Evolutionary conservation across 1,140 invertebrate species (phyloP), one percentile per base, ranked within the genome.

Genomic region (Bombus sylvicola): DNA sequence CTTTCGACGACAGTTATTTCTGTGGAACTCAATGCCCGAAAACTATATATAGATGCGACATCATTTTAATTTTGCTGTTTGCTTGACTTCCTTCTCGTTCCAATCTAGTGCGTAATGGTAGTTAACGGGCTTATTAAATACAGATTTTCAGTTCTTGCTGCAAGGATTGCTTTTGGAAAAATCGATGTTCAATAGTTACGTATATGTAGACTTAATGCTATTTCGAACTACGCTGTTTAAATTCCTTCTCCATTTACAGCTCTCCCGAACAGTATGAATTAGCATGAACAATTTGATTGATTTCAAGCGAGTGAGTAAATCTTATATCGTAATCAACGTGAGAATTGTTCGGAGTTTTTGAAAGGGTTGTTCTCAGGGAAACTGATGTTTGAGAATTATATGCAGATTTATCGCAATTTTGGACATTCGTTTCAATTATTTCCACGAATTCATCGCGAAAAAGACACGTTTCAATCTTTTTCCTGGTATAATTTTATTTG

Each of bases 181-280:
- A 31, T 31, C 8, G 2, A 31, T 3, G 6, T 31, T 0, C n/a
- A 0, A 15, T 0, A 31, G 5, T 13, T 18, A 31, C 6, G 5
- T n/a, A 15, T 18, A 62, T 2, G 47, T 53, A 31, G 1, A 31
- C 34, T 13, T 8, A 13, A 31, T 8, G n/a, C 5, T 15, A 66
- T 66, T 66, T 66, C 15, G 13, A 31, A 66, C 2, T 12, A 5
- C 31, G 5, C 13, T 66, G 15, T 66, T 66, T 31, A 53, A 53
- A 53, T 53, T 22, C 18, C 47, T 53, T 53, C 15, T 2, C 5
- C 15, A 53, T 53, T 53, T 53, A 53, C 15, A 22, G 1, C n/a
- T 64, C n/a, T n/a, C 2, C 4, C 5, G 4, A 64, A 64, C 2
- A 18, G 1, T 31, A 15, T 28, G 2, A 64, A 18, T n/a, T 5